Percentiles rank a stretch among this genome's conserved stretches.
Evolutionary conservation across 2,888 invertebrate genomes (phyloP).

Genomic region (Agrochola circellaris): DNA sequence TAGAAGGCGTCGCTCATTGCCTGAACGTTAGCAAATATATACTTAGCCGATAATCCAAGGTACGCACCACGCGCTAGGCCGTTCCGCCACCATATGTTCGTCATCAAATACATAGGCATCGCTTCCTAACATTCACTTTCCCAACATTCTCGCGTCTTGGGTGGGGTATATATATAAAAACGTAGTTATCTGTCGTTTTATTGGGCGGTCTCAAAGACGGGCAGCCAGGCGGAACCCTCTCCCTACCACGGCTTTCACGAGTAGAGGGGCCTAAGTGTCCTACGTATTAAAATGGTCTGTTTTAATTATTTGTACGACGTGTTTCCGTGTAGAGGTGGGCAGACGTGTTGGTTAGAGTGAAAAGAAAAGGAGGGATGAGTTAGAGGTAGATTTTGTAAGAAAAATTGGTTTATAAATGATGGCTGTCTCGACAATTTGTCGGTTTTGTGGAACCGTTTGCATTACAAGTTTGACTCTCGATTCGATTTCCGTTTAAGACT

Average conservation of each 20-base stretch:
- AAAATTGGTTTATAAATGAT: conserved; percentile 2
- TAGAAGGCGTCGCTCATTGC: neutral
- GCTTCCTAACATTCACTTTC: conserved; percentile 57
- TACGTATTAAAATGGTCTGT: conserved; percentile 50
- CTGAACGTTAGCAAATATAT: neutral
- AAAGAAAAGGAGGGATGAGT: neutral
- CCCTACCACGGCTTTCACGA: conserved; percentile 56
- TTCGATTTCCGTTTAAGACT: neutral
- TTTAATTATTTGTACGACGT: conserved; percentile 40
- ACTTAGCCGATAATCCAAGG: neutral
- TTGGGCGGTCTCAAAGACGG: conserved; percentile 58
- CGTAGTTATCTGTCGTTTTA: conserved; percentile 42
- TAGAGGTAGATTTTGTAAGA: neutral
- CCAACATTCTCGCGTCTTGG: conserved; percentile 33
- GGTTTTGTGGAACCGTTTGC: neutral
- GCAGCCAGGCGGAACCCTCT: conserved; percentile 56
- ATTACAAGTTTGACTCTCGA: neutral
- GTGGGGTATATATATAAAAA: conserved; percentile 62
- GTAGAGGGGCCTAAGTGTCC: conserved; percentile 53
- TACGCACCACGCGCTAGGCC: neutral
- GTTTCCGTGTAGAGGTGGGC: conserved; percentile 39
- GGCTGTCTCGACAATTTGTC: neutral
- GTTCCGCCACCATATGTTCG: neutral
- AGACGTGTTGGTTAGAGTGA: conserved; percentile 6
- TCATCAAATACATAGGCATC: conserved; percentile 43